A percentile compares a stretch with the other conserved stretches of the same genome.
phyloP scores from a whole-genome alignment of 2,113 vertebrate genomes.

The Rhinopomastus cyanomelas region DNA sequence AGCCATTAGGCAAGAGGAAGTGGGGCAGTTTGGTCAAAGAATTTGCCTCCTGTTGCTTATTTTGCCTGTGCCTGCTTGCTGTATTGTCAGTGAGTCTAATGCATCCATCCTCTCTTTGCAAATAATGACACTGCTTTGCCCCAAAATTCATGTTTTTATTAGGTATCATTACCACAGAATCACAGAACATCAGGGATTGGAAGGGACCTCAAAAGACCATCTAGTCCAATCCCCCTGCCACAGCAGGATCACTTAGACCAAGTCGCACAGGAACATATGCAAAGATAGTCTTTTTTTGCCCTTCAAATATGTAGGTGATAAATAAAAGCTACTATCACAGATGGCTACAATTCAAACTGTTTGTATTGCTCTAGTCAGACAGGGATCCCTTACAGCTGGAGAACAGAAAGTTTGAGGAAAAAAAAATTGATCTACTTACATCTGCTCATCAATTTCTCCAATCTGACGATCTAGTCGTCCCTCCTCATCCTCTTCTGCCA shows the following conservation, averaged over 20 bases:
- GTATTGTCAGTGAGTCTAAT: not conserved
- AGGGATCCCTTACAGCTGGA: not conserved
- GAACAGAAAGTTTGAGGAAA: slow-evolving; percentile 48
- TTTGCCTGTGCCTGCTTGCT: not conserved
- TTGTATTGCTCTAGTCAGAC: not conserved
- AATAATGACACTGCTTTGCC: not conserved
- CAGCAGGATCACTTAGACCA: too few species aligned
- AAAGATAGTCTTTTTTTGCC: not conserved
- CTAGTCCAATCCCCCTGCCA: too few species aligned
- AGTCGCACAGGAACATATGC: too few species aligned
- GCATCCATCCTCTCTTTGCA: not conserved
- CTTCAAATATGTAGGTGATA: not conserved
- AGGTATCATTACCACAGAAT: too few species aligned
- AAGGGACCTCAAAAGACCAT: too few species aligned
- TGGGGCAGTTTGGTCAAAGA: not conserved
- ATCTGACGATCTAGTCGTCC: slow-evolving; percentile 94
- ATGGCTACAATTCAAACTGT: not conserved
- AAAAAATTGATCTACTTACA: slow-evolving; percentile 75
- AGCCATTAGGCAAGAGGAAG: not conserved
- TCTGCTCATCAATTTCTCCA: slow-evolving; percentile 95
- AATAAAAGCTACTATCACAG: not conserved
- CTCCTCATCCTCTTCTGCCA: slow-evolving; percentile 96
- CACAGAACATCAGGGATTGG: too few species aligned
- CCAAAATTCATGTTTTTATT: not conserved
- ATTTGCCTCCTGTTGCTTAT: not conserved